Conservation (phyloP, 2,113 vertebrate genomes). For the Oophaga pumilio region DNA sequence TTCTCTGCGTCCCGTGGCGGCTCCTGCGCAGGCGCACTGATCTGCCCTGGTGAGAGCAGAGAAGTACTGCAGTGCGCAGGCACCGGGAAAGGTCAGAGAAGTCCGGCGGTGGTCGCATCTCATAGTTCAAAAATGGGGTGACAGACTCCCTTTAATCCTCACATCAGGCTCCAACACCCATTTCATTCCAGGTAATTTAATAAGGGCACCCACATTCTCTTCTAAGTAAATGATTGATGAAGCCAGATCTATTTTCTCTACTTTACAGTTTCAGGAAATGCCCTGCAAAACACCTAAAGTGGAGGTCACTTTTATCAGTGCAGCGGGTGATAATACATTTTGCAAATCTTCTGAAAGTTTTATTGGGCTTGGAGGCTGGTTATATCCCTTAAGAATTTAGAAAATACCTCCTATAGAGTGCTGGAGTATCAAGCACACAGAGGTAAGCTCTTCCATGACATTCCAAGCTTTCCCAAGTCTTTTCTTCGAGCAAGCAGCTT, state of each 20-base stretch:
- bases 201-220: slow-evolving; percentile 68
- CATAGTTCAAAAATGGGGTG: no score
- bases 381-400: not conserved
- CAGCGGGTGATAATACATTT: slow-evolving; percentile 55
- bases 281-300: slow-evolving; percentile 58
- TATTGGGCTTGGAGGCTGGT: slow-evolving; percentile 24
- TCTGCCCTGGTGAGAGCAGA: no score
- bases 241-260: slow-evolving; percentile 71
- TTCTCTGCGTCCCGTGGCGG: no score
- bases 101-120: no score
- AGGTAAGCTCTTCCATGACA: slow-evolving; percentile 18
- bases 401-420: slow-evolving; percentile 29
- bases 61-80: no score
- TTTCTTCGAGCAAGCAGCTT: slow-evolving; percentile 41
- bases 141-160: no score
- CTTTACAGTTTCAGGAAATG: slow-evolving; percentile 61
- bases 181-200: slow-evolving; percentile 75
- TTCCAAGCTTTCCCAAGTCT: not conserved
- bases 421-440: slow-evolving; percentile 4
- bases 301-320: slow-evolving; percentile 60
- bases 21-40: no score
- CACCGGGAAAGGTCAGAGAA: no score
- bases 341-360: slow-evolving; percentile 38
- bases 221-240: slow-evolving; percentile 77
- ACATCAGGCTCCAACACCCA: slow-evolving; percentile 69